Evolutionary conservation across 2,113 vertebrate genomes (phyloP).

Genomic region (Alouatta palliata): DNA sequence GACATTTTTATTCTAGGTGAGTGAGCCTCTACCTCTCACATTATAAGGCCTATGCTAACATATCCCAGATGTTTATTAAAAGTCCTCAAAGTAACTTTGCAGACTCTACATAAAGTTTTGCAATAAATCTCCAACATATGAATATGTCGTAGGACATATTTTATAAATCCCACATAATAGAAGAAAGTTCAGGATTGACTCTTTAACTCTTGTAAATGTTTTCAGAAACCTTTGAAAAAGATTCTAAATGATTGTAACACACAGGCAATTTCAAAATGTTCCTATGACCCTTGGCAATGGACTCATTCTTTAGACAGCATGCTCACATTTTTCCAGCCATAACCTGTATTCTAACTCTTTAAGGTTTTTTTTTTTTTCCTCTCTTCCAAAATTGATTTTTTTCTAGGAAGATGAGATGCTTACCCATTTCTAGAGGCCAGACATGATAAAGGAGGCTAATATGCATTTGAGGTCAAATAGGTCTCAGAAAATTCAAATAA

Average conservation of each 20-base stretch:
- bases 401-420: conserved; percentile 61
- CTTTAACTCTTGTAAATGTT: conserved; percentile 59
- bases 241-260: conserved; percentile 30
- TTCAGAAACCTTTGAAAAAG: conserved; percentile 37
- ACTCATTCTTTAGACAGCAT: background rate
- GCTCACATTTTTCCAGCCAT: background rate
- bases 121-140: conserved; percentile 53
- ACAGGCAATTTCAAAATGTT: conserved; percentile 45
- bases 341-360: background rate
- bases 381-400: conserved; percentile 56
- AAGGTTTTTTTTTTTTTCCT: background rate
- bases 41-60: conserved; percentile 7
- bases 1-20: conserved; percentile 54
- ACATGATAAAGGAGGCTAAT: conserved; percentile 43
- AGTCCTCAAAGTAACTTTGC: conserved; percentile 51
- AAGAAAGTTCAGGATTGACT: conserved; percentile 56
- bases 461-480: conserved; percentile 70
- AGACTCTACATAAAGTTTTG: conserved; percentile 56
- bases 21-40: background rate
- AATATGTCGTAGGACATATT: conserved; percentile 50
- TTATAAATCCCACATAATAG: conserved; percentile 53
- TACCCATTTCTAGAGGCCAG: conserved; percentile 58
- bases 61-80: conserved; percentile 65
- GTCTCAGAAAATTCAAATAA: conserved; percentile 67
- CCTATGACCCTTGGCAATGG: background rate